phyloP scores from a whole-genome alignment of 2,113 vertebrate genomes.

The Phrynosoma blainvillii region DNA sequence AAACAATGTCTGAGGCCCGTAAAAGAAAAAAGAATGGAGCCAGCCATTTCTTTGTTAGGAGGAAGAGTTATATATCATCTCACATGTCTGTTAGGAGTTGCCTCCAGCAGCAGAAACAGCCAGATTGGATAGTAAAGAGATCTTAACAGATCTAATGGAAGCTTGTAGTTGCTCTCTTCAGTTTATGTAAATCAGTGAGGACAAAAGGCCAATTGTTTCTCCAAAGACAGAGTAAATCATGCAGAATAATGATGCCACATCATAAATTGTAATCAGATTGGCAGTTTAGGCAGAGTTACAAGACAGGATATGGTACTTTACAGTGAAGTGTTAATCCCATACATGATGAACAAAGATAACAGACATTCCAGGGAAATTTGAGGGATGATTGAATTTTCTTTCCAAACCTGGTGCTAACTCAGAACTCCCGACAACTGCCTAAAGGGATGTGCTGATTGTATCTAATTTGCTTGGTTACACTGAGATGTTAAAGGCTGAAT shows the following conservation, averaged over 20 bases:
- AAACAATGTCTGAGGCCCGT: conserved; percentile 50
- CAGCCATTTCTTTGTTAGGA: conserved; percentile 47
- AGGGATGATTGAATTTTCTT: conserved; percentile 45
- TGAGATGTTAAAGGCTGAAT: conserved; percentile 49
- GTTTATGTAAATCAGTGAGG: conserved; percentile 67
- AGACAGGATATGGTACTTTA: conserved; percentile 24
- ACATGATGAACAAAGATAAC: conserved; percentile 52
- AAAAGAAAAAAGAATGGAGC: conserved; percentile 49
- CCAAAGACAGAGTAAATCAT: conserved; percentile 62
- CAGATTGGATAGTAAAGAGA: conserved; percentile 61
- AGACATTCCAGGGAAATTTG: conserved; percentile 58
- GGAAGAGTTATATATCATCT: conserved; percentile 68
- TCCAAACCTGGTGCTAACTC: conserved; percentile 58
- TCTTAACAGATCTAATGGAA: conserved; percentile 68
- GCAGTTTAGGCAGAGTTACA: conserved; percentile 44
- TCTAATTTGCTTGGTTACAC: conserved; percentile 53
- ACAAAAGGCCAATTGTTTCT: conserved; percentile 66
- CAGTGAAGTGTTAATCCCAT: conserved; percentile 22
- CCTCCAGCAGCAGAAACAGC: conserved; percentile 63
- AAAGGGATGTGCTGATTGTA: conserved; percentile 44
- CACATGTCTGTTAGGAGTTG: conserved; percentile 67
- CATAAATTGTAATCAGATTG: conserved; percentile 55
- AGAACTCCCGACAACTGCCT: conserved; percentile 55
- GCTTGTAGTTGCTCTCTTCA: conserved; percentile 61
- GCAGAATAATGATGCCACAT: conserved; percentile 55